These are phyloP conservation scores for Ochropleura plecta DNA, from an alignment of 2,888 invertebrate genomes.

Conservation along the genomic window DNA sequence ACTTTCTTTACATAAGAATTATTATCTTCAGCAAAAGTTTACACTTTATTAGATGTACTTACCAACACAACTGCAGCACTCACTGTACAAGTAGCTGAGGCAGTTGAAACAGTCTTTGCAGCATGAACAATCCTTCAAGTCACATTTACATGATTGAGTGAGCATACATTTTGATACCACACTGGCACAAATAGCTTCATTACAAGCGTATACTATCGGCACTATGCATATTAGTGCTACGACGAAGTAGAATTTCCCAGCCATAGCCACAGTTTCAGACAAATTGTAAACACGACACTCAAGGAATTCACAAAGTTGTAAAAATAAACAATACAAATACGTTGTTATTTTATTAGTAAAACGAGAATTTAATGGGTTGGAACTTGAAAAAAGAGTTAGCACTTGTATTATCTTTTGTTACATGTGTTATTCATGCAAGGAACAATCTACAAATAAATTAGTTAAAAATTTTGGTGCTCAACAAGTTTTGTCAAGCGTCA, in stretches of 20 bases:
- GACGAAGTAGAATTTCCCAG: constrained; percentile 79
- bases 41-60: constrained; percentile 82
- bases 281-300: constrained; percentile 69
- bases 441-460: neutral
- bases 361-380: neutral
- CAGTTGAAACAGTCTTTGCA: constrained; percentile 98
- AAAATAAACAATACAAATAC: constrained; percentile 73
- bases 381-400: neutral
- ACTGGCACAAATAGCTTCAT: constrained; percentile 98
- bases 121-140: constrained; percentile 97
- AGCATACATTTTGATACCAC: constrained; percentile 99
- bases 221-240: constrained; percentile 80
- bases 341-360: neutral
- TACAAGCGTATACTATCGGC: constrained; percentile 92
- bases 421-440: constrained; percentile 2
- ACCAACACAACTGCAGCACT: constrained; percentile 99
- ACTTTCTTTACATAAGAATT: neutral
- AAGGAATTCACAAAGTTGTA: constrained; percentile 66
- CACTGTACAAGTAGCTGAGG: constrained; percentile 96
- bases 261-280: constrained; percentile 75
- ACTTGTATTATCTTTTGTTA: neutral
- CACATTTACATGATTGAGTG: constrained; percentile 98
- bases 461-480: neutral
- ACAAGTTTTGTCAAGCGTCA: constrained; percentile 15
- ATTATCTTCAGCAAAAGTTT: neutral